Base-by-base conservation (phyloP, 1,140 invertebrate species). In the roundworm (Caenorhabditis elegans) region DNA sequence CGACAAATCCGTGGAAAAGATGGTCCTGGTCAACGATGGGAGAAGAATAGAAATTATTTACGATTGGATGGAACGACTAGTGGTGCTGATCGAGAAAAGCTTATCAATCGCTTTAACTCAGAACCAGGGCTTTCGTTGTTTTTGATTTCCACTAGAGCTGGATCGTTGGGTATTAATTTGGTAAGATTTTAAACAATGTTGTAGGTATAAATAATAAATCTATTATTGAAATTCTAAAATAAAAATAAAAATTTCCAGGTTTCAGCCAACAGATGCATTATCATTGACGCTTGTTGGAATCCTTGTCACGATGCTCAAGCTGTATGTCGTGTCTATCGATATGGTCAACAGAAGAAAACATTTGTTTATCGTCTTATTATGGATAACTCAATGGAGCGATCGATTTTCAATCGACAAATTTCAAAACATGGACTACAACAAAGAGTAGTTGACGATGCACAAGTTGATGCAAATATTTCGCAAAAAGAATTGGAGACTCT, bases 261-360 rank as follows among this genome's bases (percentile, higher is more conserved):
- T 28, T 97, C 96, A 26, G 97, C 97, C 0, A 98, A 98, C 91
- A 91, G 97, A 65, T 97, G 98, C 0, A 94, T 99, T 26, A 96
- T 99, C 36, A 94, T 98, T 87, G 97, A 99, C 91, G 96, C 96
- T 46, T 97, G 95, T 3, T 99, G 97, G 96, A 99, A 99, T 91
- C 97, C 97, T n/a, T 98, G 97, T 88, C 96, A 98, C 90, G 97
- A 99, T 89, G 97, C 96, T 1, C 97, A 99, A 91, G 89, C 89
- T 60, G 96, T 99, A 1, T 99, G 97, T 90, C 92, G 97, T 86
- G 96, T 99, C 46, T 99, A 98, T 90, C 93, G 96, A 22, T 98
- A 98, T 90, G 96, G 97, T 0, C 97, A 99, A 90, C 92, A 93
- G 83, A 98, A 97, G 89, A 94, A 93, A 0, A 97, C 95, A 86